Conservation (phyloP, 2,888 invertebrate species). For the Cantharis rustica region DNA sequence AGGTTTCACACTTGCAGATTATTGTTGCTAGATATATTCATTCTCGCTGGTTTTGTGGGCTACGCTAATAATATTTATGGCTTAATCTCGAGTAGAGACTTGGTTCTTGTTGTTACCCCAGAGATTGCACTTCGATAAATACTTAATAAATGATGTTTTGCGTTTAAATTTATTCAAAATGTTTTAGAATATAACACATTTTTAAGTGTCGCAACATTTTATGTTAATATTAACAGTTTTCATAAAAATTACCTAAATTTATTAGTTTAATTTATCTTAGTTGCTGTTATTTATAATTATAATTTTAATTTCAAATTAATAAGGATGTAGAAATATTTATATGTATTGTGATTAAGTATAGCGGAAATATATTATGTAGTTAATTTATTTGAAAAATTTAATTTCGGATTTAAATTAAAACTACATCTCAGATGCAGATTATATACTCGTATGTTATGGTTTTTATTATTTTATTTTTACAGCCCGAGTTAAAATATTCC, state of each 20-base stretch:
- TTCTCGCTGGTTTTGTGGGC: constrained; percentile 32
- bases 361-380: neutral
- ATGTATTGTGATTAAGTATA: no score
- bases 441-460: neutral
- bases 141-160: constrained; percentile 19
- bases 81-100: constrained; percentile 31
- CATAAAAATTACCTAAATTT: no score
- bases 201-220: neutral
- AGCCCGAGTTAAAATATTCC: neutral
- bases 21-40: constrained; percentile 35
- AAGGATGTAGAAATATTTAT: no score
- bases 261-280: no score
- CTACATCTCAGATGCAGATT: neutral
- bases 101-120: constrained; percentile 22
- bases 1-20: constrained; percentile 42
- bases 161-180: neutral
- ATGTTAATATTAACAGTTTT: no score
- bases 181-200: neutral
- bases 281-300: no score
- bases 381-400: neutral
- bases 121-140: constrained; percentile 16
- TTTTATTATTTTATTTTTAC: neutral
- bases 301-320: no score
- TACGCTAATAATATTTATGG: constrained; percentile 33
- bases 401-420: neutral